These are phyloP conservation scores for Harpagifer antarcticus DNA, from an alignment of 2,797 vertebrate species.

Conservation along the genomic window DNA sequence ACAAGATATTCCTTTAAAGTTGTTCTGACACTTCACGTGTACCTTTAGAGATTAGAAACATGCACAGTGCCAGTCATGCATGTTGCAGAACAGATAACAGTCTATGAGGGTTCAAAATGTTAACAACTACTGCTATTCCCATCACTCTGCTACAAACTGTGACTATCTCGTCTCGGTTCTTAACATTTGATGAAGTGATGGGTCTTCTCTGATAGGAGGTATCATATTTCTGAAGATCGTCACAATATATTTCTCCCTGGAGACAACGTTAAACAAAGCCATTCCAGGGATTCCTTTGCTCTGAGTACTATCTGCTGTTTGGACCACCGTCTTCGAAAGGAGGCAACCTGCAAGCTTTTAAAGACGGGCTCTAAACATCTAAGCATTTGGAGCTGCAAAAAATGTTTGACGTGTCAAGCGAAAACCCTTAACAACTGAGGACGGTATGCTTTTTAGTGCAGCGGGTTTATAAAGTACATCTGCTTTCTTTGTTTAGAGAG, in stretches of 20 bases:
- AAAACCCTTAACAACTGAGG: slow-evolving; percentile 62
- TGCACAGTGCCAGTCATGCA: slow-evolving; percentile 47
- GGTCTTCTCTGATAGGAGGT: slow-evolving; percentile 59
- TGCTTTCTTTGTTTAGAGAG: slow-evolving; percentile 84
- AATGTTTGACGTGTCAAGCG: slow-evolving; percentile 59
- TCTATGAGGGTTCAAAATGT: slow-evolving; percentile 58
- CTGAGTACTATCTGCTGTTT: slow-evolving; percentile 79
- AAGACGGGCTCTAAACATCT: slow-evolving; percentile 56
- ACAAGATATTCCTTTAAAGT: slow-evolving; percentile 33
- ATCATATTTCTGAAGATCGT: slow-evolving; percentile 75
- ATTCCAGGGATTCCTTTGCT: slow-evolving; percentile 81
- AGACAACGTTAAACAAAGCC: slow-evolving; percentile 81
- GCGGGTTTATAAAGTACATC: slow-evolving; percentile 82
- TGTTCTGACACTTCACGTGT: slow-evolving; percentile 35
- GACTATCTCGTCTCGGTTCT: slow-evolving; percentile 72
- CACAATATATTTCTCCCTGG: slow-evolving; percentile 77
- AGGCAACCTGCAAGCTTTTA: slow-evolving; percentile 63
- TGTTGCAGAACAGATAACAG: slow-evolving; percentile 63
- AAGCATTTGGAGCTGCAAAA: slow-evolving; percentile 49
- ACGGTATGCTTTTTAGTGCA: slow-evolving; percentile 74
- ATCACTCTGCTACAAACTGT: slow-evolving; percentile 47
- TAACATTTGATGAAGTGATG: slow-evolving; percentile 69
- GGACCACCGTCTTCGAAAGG: slow-evolving; percentile 73
- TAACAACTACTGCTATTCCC: slow-evolving; percentile 51
- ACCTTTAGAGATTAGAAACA: slow-evolving; percentile 48